Evolutionary conservation across 2,888 invertebrate genomes (phyloP), one percentile per base, ranked within the genome.

Genomic region (Copidosoma aretas): DNA sequence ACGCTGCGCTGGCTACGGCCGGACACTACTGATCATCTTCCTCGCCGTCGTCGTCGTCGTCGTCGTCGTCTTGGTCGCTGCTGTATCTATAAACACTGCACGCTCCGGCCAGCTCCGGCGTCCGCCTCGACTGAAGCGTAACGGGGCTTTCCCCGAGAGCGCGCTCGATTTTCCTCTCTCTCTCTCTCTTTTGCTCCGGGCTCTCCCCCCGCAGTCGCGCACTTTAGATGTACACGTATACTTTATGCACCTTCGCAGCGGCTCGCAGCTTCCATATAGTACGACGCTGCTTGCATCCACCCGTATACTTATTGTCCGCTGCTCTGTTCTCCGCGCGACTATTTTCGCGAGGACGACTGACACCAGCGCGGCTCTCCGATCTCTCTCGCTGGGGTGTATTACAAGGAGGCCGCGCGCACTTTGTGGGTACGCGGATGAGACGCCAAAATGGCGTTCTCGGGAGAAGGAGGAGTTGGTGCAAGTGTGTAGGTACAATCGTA

Each of bases 271-370:
- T 5, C 57, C 3, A 41, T 14, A 17, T 53, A 59, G 14, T 59
- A 52, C 25, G 53, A 46, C 61, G 65, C 74, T 68, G 75, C 71
- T n/a, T n/a, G n/a, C n/a, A n/a, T n/a, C n/a, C n/a, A n/a, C n/a
- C n/a, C n/a, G n/a, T n/a, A n/a, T n/a, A n/a, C n/a, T n/a, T n/a
- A n/a, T n/a, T n/a, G n/a, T n/a, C n/a, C n/a, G n/a, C n/a, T n/a
- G 32, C 8, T 5, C 32, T 32, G 32, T 32, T 32, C 32, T 32
- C 32, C 32, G n/a, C n/a, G n/a, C n/a, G n/a, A n/a, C n/a, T n/a
- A n/a, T 32, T 8, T 32, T 32, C 32, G 32, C 32, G 32, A n/a
- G n/a, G n/a, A n/a, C n/a, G n/a, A n/a, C n/a, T n/a, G n/a, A n/a
- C n/a, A n/a, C n/a, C n/a, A n/a, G n/a, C 32, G 32, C 32, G 32